Evolutionary conservation across 2,113 vertebrate species (phyloP).

Genomic region (Erythrocebus patas): DNA sequence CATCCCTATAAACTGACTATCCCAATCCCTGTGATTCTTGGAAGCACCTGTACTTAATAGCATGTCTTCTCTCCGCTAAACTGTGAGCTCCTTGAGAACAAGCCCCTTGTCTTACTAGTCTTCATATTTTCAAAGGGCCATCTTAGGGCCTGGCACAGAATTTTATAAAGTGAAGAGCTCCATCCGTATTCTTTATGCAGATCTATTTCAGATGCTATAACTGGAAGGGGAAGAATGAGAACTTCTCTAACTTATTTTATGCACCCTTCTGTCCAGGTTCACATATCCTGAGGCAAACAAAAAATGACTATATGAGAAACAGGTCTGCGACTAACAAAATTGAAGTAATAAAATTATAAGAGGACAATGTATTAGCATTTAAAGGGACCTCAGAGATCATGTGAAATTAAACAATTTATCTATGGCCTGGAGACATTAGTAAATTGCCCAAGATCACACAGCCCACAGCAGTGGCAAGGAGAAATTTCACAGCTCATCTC

Average conservation of each 20-base stretch:
- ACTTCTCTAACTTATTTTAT: conserved; percentile 10
- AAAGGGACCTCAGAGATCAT: conserved; percentile 41
- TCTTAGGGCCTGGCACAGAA: background rate
- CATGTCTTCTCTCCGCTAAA: background rate
- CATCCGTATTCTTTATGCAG: background rate
- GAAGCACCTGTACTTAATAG: background rate
- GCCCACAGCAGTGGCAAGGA: conserved; percentile 31
- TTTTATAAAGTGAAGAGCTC: background rate
- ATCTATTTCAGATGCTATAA: background rate
- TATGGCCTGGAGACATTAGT: conserved; percentile 30
- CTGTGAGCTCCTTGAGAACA: background rate
- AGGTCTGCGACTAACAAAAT: background rate
- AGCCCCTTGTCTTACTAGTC: background rate
- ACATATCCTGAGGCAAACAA: conserved; percentile 4
- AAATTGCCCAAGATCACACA: conserved; percentile 75
- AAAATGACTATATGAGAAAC: conserved; percentile 17
- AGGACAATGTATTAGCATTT: background rate
- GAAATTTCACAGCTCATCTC: conserved; percentile 72
- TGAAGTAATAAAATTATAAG: conserved; percentile 48
- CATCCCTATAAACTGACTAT: background rate
- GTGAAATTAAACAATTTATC: conserved; percentile 34
- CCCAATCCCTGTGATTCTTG: background rate
- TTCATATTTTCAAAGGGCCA: conserved; percentile 16
- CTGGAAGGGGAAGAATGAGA: background rate
- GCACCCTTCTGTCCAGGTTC: background rate